Percentiles rank a stretch among this genome's conserved stretches.
Conservation (phyloP, 1,140 invertebrate genomes). For the Elysia chlorotica region DNA sequence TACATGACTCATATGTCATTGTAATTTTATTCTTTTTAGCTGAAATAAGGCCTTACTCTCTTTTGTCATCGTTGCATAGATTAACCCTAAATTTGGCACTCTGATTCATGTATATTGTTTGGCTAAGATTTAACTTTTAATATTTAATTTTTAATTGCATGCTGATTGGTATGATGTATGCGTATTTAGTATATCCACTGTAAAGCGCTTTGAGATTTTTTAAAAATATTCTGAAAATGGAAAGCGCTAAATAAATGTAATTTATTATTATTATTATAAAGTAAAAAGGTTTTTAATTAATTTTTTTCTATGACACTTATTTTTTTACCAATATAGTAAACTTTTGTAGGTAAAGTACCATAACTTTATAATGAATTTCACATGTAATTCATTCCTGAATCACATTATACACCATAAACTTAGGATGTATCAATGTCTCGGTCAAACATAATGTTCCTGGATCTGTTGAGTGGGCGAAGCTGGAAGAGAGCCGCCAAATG, state of each 20-base stretch:
- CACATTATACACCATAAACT: not conserved
- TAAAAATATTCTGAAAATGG: too few species aligned
- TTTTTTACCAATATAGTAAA: not conserved
- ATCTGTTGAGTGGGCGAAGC: slow-evolving; percentile 47
- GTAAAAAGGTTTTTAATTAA: too few species aligned
- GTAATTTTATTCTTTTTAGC: not conserved
- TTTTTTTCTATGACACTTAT: not conserved
- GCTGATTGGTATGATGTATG: not conserved
- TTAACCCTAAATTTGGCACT: not conserved
- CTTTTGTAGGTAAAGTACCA: not conserved
- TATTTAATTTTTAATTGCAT: not conserved
- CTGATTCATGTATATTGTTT: not conserved
- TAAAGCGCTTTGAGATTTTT: too few species aligned
- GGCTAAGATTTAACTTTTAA: not conserved
- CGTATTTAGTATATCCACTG: too few species aligned
- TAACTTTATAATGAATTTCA: not conserved
- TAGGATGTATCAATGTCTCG: slow-evolving; percentile 35
- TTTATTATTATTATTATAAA: too few species aligned
- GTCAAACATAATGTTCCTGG: slow-evolving; percentile 38
- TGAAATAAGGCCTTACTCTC: too few species aligned
- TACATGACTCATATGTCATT: not conserved
- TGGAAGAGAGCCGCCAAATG: slow-evolving; percentile 34
- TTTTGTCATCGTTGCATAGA: too few species aligned
- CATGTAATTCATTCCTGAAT: not conserved
- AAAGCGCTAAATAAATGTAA: too few species aligned